These are phyloP conservation scores for Tachycineta bicolor DNA, from an alignment of 2,113 vertebrate genomes.

Conservation along the genomic window DNA sequence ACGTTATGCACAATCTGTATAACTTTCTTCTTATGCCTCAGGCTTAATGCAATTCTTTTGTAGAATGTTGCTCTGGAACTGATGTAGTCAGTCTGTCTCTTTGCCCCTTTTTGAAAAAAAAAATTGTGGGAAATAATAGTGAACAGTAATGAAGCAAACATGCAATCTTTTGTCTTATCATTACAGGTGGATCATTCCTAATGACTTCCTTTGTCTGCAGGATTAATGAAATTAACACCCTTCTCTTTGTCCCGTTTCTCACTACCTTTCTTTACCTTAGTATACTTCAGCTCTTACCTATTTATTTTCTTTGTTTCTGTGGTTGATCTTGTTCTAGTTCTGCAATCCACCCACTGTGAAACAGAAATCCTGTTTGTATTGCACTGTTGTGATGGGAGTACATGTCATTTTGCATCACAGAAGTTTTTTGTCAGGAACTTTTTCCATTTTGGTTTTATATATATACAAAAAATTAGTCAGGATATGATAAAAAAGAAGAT, in stretches of 20 bases:
- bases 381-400: neutral
- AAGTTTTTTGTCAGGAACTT: neutral
- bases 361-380: neutral
- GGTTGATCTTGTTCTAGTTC: neutral
- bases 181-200: neutral
- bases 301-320: neutral
- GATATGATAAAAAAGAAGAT: neutral
- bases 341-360: neutral
- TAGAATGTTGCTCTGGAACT: neutral
- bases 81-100: neutral
- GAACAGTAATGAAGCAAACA: neutral
- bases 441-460: neutral
- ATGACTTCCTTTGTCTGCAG: neutral
- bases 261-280: neutral
- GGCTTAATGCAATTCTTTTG: neutral
- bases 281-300: neutral
- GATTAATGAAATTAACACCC: neutral
- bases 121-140: fast-evolving
- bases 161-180: neutral
- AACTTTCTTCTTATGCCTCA: neutral
- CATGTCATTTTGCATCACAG: neutral
- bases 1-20: neutral
- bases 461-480: neutral
- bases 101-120: fast-evolving
- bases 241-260: neutral